phyloP scores from a whole-genome alignment of 2,888 invertebrate species.

The Synanthedon vespiformis region DNA sequence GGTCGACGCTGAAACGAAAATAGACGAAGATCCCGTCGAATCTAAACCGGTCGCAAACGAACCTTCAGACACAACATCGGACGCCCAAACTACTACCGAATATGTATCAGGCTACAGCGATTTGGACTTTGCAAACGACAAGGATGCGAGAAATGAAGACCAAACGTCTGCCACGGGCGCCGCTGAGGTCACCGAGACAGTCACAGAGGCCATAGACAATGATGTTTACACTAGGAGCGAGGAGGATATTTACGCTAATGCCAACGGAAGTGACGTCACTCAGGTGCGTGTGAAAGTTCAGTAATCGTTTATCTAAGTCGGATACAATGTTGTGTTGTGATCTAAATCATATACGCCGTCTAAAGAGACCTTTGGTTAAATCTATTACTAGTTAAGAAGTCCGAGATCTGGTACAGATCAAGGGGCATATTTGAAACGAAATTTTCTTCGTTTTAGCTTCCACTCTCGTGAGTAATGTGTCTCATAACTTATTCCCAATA shows the following conservation, averaged over 20 bases:
- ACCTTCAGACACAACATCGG: neutral
- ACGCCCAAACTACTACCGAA: neutral
- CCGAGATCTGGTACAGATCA: no score
- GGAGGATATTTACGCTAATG: slow-evolving; percentile 18
- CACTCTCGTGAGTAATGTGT: no score
- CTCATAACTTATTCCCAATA: no score
- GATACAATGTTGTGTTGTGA: no score
- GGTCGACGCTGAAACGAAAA: neutral
- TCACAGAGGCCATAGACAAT: slow-evolving; percentile 18
- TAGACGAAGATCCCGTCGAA: neutral
- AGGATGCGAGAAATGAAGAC: neutral
- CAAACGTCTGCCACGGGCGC: neutral
- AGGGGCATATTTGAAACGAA: no score
- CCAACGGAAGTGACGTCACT: slow-evolving; percentile 10
- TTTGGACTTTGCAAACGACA: neutral
- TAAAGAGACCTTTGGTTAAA: no score
- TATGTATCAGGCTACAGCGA: neutral
- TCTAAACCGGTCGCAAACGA: neutral
- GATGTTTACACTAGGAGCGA: slow-evolving; percentile 21
- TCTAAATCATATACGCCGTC: no score
- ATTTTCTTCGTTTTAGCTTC: no score
- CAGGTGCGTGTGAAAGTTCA: slow-evolving; percentile 12
- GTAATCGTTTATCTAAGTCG: no score
- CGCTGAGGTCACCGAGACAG: slow-evolving; percentile 6
- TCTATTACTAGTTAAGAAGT: no score